Percentiles rank a stretch among this genome's conserved stretches.
These are phyloP conservation scores for Scaptomyza caliginosa DNA, from an alignment of 2,888 invertebrate genomes.

Conservation along the genomic window DNA sequence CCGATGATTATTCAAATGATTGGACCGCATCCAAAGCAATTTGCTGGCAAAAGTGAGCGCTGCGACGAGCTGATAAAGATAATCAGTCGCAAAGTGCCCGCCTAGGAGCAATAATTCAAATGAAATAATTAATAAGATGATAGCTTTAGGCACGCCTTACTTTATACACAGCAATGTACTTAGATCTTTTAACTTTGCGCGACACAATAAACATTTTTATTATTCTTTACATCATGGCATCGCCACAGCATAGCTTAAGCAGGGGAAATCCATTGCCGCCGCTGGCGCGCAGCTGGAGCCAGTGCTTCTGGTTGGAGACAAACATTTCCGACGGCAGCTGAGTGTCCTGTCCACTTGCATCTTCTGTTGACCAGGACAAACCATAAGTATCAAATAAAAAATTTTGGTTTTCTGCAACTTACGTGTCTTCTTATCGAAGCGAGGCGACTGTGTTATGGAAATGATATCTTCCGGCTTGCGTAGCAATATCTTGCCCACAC, in stretches of 20 bases:
- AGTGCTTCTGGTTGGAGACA: slow-evolving; percentile 95
- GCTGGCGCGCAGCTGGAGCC: slow-evolving; percentile 89
- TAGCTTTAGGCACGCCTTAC: slow-evolving; percentile 38
- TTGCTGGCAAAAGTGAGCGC: slow-evolving; percentile 91
- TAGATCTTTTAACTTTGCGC: slow-evolving; percentile 62
- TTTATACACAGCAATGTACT: slow-evolving; percentile 52
- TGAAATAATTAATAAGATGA: slow-evolving; percentile 25
- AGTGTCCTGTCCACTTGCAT: slow-evolving; percentile 85
- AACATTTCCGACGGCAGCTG: slow-evolving; percentile 96
- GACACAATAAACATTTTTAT: slow-evolving; percentile 73
- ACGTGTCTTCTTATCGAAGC: slow-evolving; percentile 70
- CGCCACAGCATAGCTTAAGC: slow-evolving; percentile 71
- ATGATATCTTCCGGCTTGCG: slow-evolving; percentile 94
- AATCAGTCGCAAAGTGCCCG: slow-evolving; percentile 88
- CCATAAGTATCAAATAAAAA: neutral
- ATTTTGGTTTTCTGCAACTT: slow-evolving; percentile 29
- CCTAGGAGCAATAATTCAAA: slow-evolving; percentile 50
- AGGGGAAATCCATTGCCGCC: slow-evolving; percentile 69
- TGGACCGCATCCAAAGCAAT: slow-evolving; percentile 93
- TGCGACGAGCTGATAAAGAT: slow-evolving; percentile 92
- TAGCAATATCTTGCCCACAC: slow-evolving; percentile 91
- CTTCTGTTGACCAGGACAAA: slow-evolving; percentile 76
- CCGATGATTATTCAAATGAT: slow-evolving; percentile 95
- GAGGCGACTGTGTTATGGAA: slow-evolving; percentile 87
- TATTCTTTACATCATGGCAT: slow-evolving; percentile 61